Evolutionary conservation across 2,113 vertebrate genomes (phyloP), one percentile per base, ranked within the genome.

Genomic region (Thymallus thymallus): DNA sequence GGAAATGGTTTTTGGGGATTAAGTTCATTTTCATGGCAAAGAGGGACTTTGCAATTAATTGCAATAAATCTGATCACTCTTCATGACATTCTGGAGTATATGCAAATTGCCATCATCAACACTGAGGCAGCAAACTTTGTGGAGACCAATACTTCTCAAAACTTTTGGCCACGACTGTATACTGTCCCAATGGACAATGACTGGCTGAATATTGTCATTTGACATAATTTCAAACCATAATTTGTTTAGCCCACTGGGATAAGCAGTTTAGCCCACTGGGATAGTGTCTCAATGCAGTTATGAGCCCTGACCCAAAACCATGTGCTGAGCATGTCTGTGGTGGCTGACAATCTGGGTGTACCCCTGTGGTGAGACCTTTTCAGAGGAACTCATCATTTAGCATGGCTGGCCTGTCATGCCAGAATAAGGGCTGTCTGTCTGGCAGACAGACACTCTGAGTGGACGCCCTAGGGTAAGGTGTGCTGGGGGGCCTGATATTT

Each of bases 301-400:
- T 3, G 41, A 64, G 24, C 24, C 22, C 62, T 64, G 16, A 16
- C 62, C 62, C 46, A 3, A 68, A 5, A 20, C 10, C 3, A 24
- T 62, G n/a, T 62, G 71, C 82, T 71, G 75, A 75, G 81, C 80
- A 81, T 77, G 78, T 81, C 70, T 85, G 73, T 75, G 79, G 83
- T 78, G 71, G 76, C 82, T 85, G 83, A 85, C 83, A 82, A 76
- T 80, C 32, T 84, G 20, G 65, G 67, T 69, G 80, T 72, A 91
- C 91, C 89, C 91, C 71, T 77, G 84, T 80, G 91, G 77, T 58
- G 82, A 86, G 87, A 91, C 90, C 91, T 92, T 92, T 92, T 86
- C 85, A 87, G 81, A 83, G 76, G 62, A 76, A 86, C 86, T 87
- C 87, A 90, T 90, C 83, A 86, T 90, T 91, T 87, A 81, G 72